Evolutionary conservation across 2,113 vertebrate species (phyloP).

Genomic region (Murina feae): DNA sequence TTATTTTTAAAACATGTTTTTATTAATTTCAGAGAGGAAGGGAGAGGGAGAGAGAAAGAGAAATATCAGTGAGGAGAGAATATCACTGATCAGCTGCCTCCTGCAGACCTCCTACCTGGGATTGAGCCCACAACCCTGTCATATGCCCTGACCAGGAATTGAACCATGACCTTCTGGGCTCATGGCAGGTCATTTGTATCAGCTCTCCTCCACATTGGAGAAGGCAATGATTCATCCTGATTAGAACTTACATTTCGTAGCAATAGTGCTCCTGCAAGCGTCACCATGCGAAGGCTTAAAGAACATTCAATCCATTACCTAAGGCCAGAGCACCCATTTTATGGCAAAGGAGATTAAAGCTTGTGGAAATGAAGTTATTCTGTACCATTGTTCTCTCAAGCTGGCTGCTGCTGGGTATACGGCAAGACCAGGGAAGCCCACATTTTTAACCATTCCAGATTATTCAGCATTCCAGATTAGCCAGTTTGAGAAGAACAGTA

Average conservation of each 20-base stretch:
- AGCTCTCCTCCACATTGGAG: neutral
- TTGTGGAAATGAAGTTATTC: constrained; percentile 13
- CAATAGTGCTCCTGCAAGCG: neutral
- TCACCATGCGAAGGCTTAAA: neutral
- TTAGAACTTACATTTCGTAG: neutral
- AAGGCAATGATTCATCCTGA: neutral
- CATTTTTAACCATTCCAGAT: too few species aligned
- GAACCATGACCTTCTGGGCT: too few species aligned
- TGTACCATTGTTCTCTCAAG: neutral
- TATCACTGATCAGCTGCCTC: too few species aligned
- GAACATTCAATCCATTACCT: neutral
- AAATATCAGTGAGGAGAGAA: too few species aligned
- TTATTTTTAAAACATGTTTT: too few species aligned
- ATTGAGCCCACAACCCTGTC: too few species aligned
- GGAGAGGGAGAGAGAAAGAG: too few species aligned
- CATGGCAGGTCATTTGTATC: neutral
- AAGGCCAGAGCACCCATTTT: neutral
- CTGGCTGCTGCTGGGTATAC: neutral
- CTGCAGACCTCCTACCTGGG: too few species aligned
- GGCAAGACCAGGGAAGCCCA: too few species aligned
- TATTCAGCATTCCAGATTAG: too few species aligned
- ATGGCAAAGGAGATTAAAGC: neutral
- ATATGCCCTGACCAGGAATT: too few species aligned
- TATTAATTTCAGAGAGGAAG: too few species aligned
- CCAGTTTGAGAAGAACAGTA: neutral